Percentiles rank a stretch among this genome's conserved stretches.
Evolutionary conservation across 2,888 invertebrate species (phyloP).

Genomic region (Diogma glabrata): DNA sequence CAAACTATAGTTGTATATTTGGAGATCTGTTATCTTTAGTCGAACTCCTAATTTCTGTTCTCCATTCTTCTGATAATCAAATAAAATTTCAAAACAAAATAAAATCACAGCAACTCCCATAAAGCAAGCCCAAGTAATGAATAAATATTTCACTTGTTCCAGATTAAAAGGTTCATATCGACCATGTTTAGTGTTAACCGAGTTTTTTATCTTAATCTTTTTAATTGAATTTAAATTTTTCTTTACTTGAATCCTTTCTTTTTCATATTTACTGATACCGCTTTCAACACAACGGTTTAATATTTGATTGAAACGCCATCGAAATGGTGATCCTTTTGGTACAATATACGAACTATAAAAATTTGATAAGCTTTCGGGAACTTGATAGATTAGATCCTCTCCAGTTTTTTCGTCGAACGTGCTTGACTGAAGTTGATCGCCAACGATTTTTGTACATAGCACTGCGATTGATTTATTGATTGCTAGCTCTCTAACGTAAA

Average conservation of each 20-base stretch:
- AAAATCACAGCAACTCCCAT: too few relatives aligned
- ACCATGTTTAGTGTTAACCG: too few relatives aligned
- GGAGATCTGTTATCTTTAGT: too few relatives aligned
- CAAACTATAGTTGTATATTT: too few relatives aligned
- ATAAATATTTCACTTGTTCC: too few relatives aligned
- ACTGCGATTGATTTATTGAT: background rate
- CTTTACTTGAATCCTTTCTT: background rate
- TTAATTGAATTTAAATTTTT: background rate
- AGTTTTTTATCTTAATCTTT: too few relatives aligned
- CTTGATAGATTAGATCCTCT: background rate
- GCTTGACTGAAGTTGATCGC: background rate
- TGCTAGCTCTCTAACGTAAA: background rate
- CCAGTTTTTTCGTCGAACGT: background rate
- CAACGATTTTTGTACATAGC: background rate
- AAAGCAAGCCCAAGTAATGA: too few relatives aligned
- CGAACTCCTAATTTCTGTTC: too few relatives aligned
- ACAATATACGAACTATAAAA: slow-evolving; percentile 9
- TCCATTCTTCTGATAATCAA: too few relatives aligned
- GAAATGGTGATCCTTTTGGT: slow-evolving; percentile 6
- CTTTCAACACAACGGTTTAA: background rate
- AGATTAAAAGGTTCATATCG: too few relatives aligned
- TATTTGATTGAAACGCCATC: slow-evolving; percentile 1
- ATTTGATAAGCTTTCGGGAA: background rate
- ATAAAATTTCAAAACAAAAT: too few relatives aligned
- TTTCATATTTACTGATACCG: background rate